A percentile compares a stretch with the other conserved stretches of the same genome.
These are phyloP conservation scores for Mus caroli DNA, from an alignment of 2,797 vertebrate species.

Conservation along the genomic window DNA sequence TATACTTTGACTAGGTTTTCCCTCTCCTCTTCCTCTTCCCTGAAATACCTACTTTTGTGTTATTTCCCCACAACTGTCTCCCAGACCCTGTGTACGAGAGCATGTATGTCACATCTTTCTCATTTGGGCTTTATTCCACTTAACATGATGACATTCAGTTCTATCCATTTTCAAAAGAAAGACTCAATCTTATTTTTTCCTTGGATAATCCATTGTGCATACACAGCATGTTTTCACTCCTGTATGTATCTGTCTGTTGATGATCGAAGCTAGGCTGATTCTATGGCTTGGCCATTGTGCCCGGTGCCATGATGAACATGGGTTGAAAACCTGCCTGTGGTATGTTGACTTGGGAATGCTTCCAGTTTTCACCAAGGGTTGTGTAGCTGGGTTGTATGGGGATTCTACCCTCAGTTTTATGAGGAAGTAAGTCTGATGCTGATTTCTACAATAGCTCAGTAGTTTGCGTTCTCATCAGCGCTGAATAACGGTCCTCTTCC, in stretches of 20 bases:
- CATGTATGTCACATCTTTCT: background rate
- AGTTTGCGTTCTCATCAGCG: background rate
- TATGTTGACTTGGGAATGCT: background rate
- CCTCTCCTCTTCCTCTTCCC: background rate
- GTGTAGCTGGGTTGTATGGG: background rate
- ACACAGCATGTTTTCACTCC: background rate
- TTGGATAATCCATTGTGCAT: background rate
- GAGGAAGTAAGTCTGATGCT: background rate
- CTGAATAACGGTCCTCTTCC: background rate
- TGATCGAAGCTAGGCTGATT: background rate
- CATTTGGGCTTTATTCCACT: background rate
- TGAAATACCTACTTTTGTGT: background rate
- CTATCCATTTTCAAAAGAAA: background rate
- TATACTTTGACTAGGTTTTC: background rate
- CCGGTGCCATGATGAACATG: background rate
- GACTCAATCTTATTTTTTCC: background rate
- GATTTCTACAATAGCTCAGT: background rate
- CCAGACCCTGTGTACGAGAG: background rate
- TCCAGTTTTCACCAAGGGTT: too few species aligned
- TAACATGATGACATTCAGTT: background rate
- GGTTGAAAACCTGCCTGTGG: background rate
- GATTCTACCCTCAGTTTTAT: background rate
- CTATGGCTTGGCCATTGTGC: background rate
- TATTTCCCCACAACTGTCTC: background rate
- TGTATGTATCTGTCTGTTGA: background rate